phyloP scores from a whole-genome alignment of 2,888 invertebrate species.

The Apodemia hepburni region DNA sequence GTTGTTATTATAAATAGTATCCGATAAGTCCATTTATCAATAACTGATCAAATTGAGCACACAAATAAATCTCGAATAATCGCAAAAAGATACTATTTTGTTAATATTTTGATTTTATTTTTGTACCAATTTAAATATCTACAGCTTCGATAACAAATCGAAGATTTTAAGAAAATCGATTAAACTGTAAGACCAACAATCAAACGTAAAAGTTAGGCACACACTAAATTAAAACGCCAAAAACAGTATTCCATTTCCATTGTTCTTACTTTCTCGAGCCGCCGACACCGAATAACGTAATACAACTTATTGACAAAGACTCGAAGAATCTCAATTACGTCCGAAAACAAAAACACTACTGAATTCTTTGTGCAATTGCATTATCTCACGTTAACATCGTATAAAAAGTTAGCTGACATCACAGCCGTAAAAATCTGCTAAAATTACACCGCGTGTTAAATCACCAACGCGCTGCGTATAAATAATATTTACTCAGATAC shows the following conservation, averaged over 20 bases:
- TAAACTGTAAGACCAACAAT: constrained; percentile 1
- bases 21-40: too few species aligned
- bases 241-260: constrained; percentile 9
- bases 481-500: not conserved
- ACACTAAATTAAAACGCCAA: not conserved
- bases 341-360: constrained; percentile 15
- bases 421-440: constrained; percentile 37
- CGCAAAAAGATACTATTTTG: too few species aligned
- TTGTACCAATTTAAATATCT: too few species aligned
- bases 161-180: too few species aligned
- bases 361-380: constrained; percentile 29
- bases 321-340: not conserved
- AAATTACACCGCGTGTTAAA: constrained; percentile 40
- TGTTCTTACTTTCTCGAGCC: constrained; percentile 14
- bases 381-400: constrained; percentile 29
- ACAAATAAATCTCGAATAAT: too few species aligned
- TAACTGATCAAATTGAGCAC: too few species aligned
- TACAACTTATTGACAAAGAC: not conserved
- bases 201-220: constrained; percentile 8
- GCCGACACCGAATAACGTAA: not conserved
- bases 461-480: constrained; percentile 21
- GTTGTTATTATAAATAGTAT: too few species aligned
- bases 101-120: too few species aligned
- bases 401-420: constrained; percentile 43
- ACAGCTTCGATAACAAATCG: too few species aligned